Evolutionary conservation across 2,888 invertebrate species (phyloP).

Genomic region (Eumerus sabulonum): DNA sequence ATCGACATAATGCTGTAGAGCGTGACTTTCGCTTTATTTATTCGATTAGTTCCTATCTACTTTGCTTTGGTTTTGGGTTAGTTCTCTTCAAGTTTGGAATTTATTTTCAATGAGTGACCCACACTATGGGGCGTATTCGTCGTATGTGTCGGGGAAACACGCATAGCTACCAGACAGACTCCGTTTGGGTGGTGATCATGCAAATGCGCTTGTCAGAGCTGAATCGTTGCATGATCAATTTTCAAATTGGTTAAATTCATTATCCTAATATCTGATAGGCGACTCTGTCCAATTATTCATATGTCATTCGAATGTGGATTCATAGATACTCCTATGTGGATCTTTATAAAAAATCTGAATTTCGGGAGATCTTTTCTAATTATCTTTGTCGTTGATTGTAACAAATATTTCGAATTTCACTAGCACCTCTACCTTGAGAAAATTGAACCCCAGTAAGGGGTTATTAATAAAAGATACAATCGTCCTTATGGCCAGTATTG

Average conservation of each 20-base stretch:
- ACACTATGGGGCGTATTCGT: no score
- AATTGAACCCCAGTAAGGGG: no score
- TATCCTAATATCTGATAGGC: conserved; percentile 55
- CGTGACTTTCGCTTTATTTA: conserved; percentile 68
- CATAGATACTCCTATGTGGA: no score
- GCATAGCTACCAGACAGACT: conserved; percentile 10
- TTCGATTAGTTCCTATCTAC: conserved; percentile 44
- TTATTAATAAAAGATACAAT: conserved; percentile 9
- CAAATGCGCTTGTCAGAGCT: conserved; percentile 13
- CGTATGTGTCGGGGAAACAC: conserved; percentile 25
- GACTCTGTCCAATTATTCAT: conserved; percentile 36
- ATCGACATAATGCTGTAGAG: conserved; percentile 65
- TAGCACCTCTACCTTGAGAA: no score
- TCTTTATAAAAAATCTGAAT: no score
- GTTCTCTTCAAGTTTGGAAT: conserved; percentile 8
- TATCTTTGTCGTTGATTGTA: no score
- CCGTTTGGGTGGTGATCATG: conserved; percentile 19
- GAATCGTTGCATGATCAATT: conserved; percentile 54
- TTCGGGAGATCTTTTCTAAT: no score
- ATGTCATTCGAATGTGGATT: conserved; percentile 26
- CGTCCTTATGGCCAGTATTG: background rate
- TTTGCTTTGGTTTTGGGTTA: background rate
- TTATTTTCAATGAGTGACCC: conserved; percentile 5
- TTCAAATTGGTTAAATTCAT: conserved; percentile 62
- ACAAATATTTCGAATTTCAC: no score